Evolutionary conservation across 1,140 invertebrate species (phyloP), one percentile per base, ranked within the genome.

Genomic region (Zophobas morio): DNA sequence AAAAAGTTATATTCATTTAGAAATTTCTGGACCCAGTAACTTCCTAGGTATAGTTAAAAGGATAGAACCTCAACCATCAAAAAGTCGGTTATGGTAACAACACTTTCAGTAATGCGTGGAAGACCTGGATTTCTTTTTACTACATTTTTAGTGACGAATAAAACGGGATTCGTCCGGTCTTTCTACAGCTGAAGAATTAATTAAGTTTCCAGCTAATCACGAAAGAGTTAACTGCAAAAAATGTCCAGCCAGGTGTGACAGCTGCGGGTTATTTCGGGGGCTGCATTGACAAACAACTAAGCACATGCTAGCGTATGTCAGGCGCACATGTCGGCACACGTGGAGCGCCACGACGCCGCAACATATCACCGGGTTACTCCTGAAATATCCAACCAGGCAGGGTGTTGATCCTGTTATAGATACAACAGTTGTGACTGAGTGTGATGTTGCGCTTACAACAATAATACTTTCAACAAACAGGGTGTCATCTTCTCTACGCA

Each of bases 191-290:
- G 60, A 66, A 66, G 36, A 36, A 66, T 66, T 66, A 40, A 66
- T 66, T 80, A 80, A 73, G 40, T 74, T 78, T 80, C 75, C 76
- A 78, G 74, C 78, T 78, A 76, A 80, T 80, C 74, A 80, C 73
- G 76, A 78, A 80, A 80, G 79, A 78, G 79, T 80, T 75, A 57
- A 47, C 56, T 74, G 76, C 78, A 82, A 82, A 82, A 82, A 82
- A 82, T 82, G 80, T 83, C 82, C 82, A 79, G 82, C 82, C 82
- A 83, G 82, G 82, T 83, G 82, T 78, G 75, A 82, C 82, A 82
- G 82, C 82, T 82, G 81, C 70, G 77, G 78, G 74, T 81, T 83
- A 83, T 83, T 83, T 82, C 77, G 73, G 81, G 79, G 77, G 78
- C 78, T 77, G 80, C 77, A 78, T 71, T 81, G 80, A 81, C 80